phyloP scores from a whole-genome alignment of 2,888 invertebrate species.

The Ornithoptera alexandrae region DNA sequence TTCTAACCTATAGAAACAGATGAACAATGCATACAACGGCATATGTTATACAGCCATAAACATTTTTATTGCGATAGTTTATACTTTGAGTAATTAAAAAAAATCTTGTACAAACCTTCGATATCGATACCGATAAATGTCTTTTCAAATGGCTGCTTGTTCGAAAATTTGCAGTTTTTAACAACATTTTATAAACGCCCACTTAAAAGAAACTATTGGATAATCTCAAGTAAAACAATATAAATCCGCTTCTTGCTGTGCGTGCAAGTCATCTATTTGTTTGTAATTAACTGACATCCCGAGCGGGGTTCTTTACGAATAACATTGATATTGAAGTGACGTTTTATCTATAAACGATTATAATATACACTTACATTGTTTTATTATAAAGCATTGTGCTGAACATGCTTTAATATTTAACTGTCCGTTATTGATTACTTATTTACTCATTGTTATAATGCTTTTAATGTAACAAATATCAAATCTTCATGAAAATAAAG shows the following conservation, averaged over 20 bases:
- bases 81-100: not conserved
- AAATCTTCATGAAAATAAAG: too few relatives aligned
- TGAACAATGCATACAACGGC: not conserved
- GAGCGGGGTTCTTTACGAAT: constrained; percentile 50
- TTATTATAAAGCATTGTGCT: constrained; percentile 21
- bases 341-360: constrained; percentile 52
- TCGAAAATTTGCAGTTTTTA: constrained; percentile 58
- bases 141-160: constrained; percentile 52
- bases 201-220: constrained; percentile 41
- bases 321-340: constrained; percentile 51
- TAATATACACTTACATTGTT: constrained; percentile 38
- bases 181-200: constrained; percentile 53
- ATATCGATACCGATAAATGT: constrained; percentile 55
- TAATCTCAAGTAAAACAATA: constrained; percentile 39
- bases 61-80: not conserved
- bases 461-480: too few relatives aligned
- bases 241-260: constrained; percentile 49
- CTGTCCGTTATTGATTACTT: too few relatives aligned
- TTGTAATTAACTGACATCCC: constrained; percentile 39
- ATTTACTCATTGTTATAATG: too few relatives aligned
- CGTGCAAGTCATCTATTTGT: constrained; percentile 46
- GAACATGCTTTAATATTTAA: constrained; percentile 10
- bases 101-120: constrained; percentile 49
- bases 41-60: not conserved
- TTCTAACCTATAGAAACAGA: too few relatives aligned